Evolutionary conservation across 2,888 invertebrate species (phyloP).

Genomic region (Drosophila aldrichi): DNA sequence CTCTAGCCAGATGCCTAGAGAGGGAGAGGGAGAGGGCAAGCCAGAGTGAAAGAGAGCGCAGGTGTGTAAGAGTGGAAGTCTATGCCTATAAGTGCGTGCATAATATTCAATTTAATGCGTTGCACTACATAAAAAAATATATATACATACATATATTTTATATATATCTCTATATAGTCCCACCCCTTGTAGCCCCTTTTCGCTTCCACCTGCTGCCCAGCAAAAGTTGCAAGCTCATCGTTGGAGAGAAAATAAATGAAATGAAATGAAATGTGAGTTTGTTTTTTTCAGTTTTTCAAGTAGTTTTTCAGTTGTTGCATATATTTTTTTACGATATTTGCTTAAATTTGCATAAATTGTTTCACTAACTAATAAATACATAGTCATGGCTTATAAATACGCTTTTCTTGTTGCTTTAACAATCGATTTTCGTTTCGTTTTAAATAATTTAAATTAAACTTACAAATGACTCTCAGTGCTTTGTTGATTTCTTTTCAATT

Average conservation of each 20-base stretch:
- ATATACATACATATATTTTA: background rate
- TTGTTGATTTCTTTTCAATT: conserved; percentile 39
- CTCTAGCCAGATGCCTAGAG: conserved; percentile 21
- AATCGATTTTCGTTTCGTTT: conserved; percentile 47
- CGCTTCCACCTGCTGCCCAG: conserved; percentile 43
- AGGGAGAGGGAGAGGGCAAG: no score
- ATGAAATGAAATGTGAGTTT: conserved; percentile 50
- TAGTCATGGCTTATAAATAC: conserved; percentile 57
- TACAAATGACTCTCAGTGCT: conserved; percentile 78
- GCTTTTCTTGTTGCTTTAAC: conserved; percentile 34
- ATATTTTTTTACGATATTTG: conserved; percentile 64
- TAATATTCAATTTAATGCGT: conserved; percentile 58
- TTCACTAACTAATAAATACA: conserved; percentile 79
- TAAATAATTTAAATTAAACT: conserved; percentile 65
- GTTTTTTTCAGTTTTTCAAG: conserved; percentile 50
- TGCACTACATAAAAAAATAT: conserved; percentile 6
- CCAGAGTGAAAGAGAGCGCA: background rate
- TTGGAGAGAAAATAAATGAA: conserved; percentile 35
- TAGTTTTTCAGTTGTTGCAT: conserved; percentile 52
- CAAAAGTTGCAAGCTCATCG: conserved; percentile 67
- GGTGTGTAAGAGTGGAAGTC: background rate
- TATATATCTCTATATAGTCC: background rate
- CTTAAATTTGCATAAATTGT: conserved; percentile 72
- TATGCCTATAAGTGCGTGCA: conserved; percentile 40
- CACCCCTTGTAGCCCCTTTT: conserved; percentile 32